Evolutionary conservation across 2,797 vertebrate genomes (phyloP), one percentile per base, ranked within the genome.

Genomic region (Nannoperca australis): DNA sequence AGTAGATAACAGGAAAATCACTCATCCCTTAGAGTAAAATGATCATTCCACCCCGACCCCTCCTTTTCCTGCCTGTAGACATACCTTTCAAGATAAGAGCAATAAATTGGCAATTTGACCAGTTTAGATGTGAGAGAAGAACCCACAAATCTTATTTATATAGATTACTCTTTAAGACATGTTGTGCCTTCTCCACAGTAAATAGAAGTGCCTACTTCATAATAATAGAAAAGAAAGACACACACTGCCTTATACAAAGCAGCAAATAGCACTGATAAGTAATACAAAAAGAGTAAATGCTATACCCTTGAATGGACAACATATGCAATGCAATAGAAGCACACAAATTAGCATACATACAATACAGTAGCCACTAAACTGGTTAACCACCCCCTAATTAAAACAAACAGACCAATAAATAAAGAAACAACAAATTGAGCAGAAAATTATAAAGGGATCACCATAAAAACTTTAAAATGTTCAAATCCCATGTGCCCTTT

Each of bases 1-100:
- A 82, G 83, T 67, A 89, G 90, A 93, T 93, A 93, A 92, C 88
- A 86, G 82, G 86, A 78, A 92, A 91, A 88, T 77, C 82, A 74
- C 54, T 82, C 79, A 79, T 85, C 82, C 85, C 82, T 79, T 51
- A 20, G 70, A 86, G 85, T 70, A 90, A 89, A 90, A 82, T 64
- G 70, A 93, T 90, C 86, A 62, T 45, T 42, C 55, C 20, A 7
- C 75, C 15, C 53, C 38, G 34, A 36, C 32, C 10, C 6, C 45
- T 42, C 24, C 56, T 45, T 63, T 40, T 45, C 20, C 56, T 69
- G 74, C 88, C 75, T 36, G 68, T 70, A 84, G 88, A 82, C 64
- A 61, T 78, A 83, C 38, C 69, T 77, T 75, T 81, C 44, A 72
- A 74, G 82, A 93, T 84, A 83, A 89, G 66, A 85, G 70, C 65